Conservation (phyloP, 2,888 invertebrate species). For the Hetaerina titia region DNA sequence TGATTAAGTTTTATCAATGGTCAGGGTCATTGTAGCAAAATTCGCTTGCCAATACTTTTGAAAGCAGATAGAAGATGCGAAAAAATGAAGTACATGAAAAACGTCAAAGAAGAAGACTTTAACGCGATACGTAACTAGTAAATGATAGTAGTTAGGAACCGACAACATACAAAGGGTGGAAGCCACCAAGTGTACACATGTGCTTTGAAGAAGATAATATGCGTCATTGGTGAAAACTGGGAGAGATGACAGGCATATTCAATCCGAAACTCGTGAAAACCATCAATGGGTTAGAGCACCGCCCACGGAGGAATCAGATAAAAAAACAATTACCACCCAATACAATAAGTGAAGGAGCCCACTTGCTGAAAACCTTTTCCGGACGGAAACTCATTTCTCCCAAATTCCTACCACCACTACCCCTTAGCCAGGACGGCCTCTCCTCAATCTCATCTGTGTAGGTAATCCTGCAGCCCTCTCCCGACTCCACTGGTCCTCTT, state of each 20-base stretch:
- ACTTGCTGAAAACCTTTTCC: not conserved
- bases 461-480: too few relatives aligned
- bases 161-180: not conserved
- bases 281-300: not conserved
- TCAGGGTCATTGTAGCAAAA: too few relatives aligned
- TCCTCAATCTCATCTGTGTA: too few relatives aligned
- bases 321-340: not conserved
- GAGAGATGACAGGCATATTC: not conserved
- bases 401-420: not conserved
- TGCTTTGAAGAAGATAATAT: not conserved
- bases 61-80: too few relatives aligned
- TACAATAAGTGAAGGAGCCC: not conserved
- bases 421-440: too few relatives aligned
- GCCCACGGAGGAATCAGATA: constrained; percentile 14
- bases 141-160: too few relatives aligned
- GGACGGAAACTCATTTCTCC: not conserved
- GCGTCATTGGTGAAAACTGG: not conserved
- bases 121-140: too few relatives aligned
- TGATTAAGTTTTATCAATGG: too few relatives aligned
- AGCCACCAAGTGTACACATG: not conserved
- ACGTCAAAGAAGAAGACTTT: too few relatives aligned
- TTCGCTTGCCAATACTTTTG: too few relatives aligned
- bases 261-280: not conserved
- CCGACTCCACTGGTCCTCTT: not conserved
- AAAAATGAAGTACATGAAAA: too few relatives aligned